phyloP scores from a whole-genome alignment of 2,888 invertebrate genomes.

The Leptinotarsa peninsularis region DNA sequence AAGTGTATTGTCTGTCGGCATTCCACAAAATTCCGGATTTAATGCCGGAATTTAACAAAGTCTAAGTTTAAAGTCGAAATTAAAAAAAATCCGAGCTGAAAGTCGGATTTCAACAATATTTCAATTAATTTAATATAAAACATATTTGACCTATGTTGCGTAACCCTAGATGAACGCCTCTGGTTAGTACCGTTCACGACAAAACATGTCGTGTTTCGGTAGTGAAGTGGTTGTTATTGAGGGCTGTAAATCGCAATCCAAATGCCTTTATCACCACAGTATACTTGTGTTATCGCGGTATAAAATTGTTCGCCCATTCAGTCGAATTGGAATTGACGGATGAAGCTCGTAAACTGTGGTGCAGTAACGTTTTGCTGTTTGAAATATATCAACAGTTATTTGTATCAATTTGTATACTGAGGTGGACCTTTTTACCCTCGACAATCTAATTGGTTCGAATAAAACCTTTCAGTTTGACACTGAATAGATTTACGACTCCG shows the following conservation, averaged over 20 bases:
- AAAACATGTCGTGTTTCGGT: slow-evolving; percentile 10
- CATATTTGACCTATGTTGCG: background rate
- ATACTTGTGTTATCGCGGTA: background rate
- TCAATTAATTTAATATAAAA: background rate
- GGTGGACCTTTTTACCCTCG: background rate
- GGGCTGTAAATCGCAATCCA: slow-evolving; percentile 4
- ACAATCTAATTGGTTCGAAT: background rate
- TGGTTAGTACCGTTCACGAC: background rate
- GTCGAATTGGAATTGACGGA: slow-evolving; percentile 6
- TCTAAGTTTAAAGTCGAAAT: too few relatives aligned
- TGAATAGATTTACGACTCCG: too few relatives aligned
- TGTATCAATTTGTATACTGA: background rate
- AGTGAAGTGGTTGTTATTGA: slow-evolving; percentile 5
- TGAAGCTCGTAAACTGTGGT: slow-evolving; percentile 2
- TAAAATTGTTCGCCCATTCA: slow-evolving; percentile 8
- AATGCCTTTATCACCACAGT: background rate
- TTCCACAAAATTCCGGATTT: too few relatives aligned
- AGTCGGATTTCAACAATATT: too few relatives aligned
- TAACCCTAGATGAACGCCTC: background rate
- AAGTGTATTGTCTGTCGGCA: too few relatives aligned
- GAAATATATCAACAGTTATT: slow-evolving; percentile 1
- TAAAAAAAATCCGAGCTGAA: too few relatives aligned
- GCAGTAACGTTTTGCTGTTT: background rate
- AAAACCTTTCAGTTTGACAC: background rate
- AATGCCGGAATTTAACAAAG: too few relatives aligned